These are phyloP conservation scores for Eristalinus aeneus DNA, from an alignment of 2,888 invertebrate species.

Conservation along the genomic window DNA sequence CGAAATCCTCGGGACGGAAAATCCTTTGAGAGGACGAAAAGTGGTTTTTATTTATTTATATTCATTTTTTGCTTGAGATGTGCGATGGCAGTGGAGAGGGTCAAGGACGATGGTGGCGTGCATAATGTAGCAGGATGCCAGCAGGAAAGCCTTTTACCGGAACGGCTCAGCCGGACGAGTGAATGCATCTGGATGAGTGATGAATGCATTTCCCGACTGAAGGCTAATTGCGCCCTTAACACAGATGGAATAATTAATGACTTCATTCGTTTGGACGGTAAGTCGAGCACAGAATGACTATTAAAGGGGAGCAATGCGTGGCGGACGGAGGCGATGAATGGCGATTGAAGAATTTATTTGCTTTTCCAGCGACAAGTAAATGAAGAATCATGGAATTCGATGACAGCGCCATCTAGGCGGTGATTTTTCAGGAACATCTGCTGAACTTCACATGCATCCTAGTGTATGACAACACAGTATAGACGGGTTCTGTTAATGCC, in stretches of 20 bases:
- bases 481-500: too few relatives aligned
- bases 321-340: too few relatives aligned
- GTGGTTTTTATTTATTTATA: background rate
- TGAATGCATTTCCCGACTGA: background rate
- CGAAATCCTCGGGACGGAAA: background rate
- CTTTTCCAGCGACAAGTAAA: too few relatives aligned
- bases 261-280: background rate
- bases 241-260: background rate
- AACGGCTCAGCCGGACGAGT: background rate
- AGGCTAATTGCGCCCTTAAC: background rate
- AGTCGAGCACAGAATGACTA: too few relatives aligned
- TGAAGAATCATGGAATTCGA: too few relatives aligned
- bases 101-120: background rate
- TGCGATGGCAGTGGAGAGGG: background rate
- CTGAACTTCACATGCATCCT: too few relatives aligned
- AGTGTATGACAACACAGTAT: too few relatives aligned
- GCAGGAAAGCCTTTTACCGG: background rate
- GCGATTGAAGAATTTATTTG: too few relatives aligned
- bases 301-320: background rate
- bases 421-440: background rate
- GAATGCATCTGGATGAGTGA: background rate
- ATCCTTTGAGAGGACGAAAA: background rate
- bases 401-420: background rate
- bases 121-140: background rate
- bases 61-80: background rate